Conservation (phyloP, 2,797 vertebrate species). For the Xiphorhynchus erythropygius region DNA sequence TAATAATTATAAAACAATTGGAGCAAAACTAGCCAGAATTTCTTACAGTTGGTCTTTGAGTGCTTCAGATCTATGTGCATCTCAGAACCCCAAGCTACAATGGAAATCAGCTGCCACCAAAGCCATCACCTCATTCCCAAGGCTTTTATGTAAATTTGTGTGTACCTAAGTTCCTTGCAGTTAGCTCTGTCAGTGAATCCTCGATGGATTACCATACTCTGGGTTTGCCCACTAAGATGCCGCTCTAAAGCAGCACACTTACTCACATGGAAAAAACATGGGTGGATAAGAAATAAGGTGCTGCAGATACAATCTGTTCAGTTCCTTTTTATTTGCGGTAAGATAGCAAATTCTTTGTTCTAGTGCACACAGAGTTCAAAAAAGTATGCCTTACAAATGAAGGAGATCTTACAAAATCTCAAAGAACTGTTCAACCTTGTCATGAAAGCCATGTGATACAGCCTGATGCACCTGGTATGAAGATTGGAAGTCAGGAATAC, state of each 20-base stretch:
- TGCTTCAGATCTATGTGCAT: not conserved
- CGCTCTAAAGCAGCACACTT: not conserved
- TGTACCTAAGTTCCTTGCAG: not conserved
- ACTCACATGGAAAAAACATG: accelerated
- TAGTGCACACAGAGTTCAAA: not conserved
- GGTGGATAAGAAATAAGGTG: not conserved
- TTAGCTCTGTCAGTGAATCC: not conserved
- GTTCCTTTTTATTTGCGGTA: not conserved
- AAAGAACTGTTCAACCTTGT: not conserved
- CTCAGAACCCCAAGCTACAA: not conserved
- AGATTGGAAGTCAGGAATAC: not conserved
- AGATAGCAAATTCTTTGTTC: not conserved
- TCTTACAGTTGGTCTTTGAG: not conserved
- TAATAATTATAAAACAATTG: not conserved
- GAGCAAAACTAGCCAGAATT: not conserved
- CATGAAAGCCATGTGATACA: not conserved
- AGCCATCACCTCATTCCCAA: not conserved
- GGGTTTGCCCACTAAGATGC: not conserved
- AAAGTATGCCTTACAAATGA: not conserved
- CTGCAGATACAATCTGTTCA: not conserved
- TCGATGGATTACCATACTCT: not conserved
- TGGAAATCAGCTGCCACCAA: not conserved
- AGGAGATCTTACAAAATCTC: not conserved
- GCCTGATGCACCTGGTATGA: not conserved
- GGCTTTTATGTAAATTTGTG: not conserved